phyloP scores from a whole-genome alignment of 2,113 vertebrate genomes.

The Buteo buteo region DNA sequence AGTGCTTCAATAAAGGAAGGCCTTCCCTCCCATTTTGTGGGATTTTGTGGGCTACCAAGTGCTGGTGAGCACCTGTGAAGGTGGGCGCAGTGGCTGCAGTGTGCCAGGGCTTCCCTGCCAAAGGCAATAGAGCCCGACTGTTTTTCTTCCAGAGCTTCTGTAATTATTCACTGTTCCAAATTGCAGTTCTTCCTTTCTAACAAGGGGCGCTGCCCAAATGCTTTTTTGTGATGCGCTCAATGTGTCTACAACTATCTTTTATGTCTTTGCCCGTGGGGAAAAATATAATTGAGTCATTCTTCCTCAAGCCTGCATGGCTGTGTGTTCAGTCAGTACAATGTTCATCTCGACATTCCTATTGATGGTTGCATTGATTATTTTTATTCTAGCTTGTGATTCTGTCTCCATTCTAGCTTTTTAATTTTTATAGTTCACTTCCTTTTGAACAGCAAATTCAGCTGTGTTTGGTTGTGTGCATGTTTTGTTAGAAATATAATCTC shows the following conservation, averaged over 20 bases:
- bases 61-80: not conserved
- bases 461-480: not conserved
- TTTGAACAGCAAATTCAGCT: slow-evolving; percentile 6
- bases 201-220: slow-evolving; percentile 29
- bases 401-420: slow-evolving; percentile 26
- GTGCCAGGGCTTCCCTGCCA: not conserved
- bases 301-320: slow-evolving; percentile 11
- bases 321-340: slow-evolving; percentile 42
- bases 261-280: slow-evolving; percentile 64
- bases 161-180: slow-evolving; percentile 18
- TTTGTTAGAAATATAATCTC: not conserved
- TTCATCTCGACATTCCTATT: slow-evolving; percentile 53
- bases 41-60: not conserved
- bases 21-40: not conserved
- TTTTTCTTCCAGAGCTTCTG: not conserved
- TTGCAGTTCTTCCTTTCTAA: slow-evolving; percentile 38
- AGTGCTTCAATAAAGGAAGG: fast-evolving
- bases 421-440: slow-evolving; percentile 49
- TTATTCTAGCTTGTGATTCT: slow-evolving; percentile 43
- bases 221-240: slow-evolving; percentile 17
- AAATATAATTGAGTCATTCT: slow-evolving; percentile 66
- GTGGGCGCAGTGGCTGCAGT: not conserved
- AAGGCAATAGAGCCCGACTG: fast-evolving
- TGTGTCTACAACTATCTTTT: slow-evolving; percentile 55
- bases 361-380: slow-evolving; percentile 66